Evolutionary conservation across 2,888 invertebrate genomes (phyloP).

Genomic region (Chromoteleia sp.): DNA sequence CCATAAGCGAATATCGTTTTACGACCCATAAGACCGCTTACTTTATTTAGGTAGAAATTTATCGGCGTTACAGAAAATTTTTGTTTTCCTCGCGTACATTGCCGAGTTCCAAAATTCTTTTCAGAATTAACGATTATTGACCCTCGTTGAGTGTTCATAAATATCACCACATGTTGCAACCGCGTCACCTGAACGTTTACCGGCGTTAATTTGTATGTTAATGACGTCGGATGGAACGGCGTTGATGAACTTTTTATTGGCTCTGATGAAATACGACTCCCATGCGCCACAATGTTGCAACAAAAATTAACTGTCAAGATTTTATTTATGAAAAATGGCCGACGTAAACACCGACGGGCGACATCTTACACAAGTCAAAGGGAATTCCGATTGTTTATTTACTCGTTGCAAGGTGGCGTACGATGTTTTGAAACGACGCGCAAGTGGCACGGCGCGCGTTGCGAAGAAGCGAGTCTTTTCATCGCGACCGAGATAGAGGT

Average conservation of each 20-base stretch:
- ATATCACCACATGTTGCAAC: slow-evolving; percentile 44
- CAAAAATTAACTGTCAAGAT: slow-evolving; percentile 51
- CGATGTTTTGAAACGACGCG: background rate
- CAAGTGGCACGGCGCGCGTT: background rate
- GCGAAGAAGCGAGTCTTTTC: slow-evolving; percentile 6
- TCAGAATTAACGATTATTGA: slow-evolving; percentile 18
- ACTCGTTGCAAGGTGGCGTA: background rate
- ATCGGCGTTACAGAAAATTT: too few species aligned
- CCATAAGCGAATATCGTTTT: too few species aligned
- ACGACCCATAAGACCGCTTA: too few species aligned
- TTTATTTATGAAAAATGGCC: slow-evolving; percentile 53
- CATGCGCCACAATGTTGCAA: slow-evolving; percentile 52
- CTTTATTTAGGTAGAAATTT: too few species aligned
- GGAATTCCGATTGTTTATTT: slow-evolving; percentile 40
- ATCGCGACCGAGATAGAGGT: slow-evolving; percentile 17
- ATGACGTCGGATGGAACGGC: slow-evolving; percentile 53
- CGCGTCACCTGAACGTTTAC: slow-evolving; percentile 35
- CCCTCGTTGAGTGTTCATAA: slow-evolving; percentile 28
- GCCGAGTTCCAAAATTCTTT: slow-evolving; percentile 15
- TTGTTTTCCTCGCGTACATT: too few species aligned
- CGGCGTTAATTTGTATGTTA: slow-evolving; percentile 61
- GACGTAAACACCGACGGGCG: slow-evolving; percentile 19
- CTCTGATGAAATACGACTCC: slow-evolving; percentile 54
- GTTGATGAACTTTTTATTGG: slow-evolving; percentile 62
- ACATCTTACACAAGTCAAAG: slow-evolving; percentile 44